phyloP scores from a whole-genome alignment of 2,888 invertebrate species.

The Hermaeophaga mercurialis region DNA sequence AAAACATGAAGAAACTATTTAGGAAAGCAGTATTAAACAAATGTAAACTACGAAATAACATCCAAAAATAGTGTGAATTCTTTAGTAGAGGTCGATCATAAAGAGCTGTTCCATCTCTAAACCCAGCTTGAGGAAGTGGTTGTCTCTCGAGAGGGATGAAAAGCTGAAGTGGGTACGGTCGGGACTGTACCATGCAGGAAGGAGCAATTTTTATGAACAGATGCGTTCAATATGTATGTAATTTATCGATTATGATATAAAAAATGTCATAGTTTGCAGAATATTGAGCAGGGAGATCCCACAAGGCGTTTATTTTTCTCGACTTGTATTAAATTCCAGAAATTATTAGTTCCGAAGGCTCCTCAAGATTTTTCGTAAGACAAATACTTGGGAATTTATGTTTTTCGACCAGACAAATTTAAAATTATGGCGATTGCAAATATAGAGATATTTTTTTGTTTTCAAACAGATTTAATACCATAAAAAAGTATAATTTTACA shows the following conservation, averaged over 20 bases:
- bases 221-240: constrained; percentile 34
- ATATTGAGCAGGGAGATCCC: constrained; percentile 8
- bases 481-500: no score
- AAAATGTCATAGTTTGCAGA: constrained; percentile 28
- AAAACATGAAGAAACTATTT: no score
- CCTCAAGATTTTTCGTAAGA: no score
- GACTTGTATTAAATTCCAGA: background rate
- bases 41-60: no score
- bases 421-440: no score
- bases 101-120: constrained; percentile 17
- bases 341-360: background rate
- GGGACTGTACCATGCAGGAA: constrained; percentile 20
- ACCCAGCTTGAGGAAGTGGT: constrained; percentile 24
- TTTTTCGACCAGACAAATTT: no score
- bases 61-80: no score
- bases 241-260: constrained; percentile 30
- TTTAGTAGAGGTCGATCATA: no score
- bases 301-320: background rate
- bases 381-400: no score
- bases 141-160: constrained; percentile 29
- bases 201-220: constrained; percentile 33
- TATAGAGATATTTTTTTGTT: no score
- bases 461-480: no score
- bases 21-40: no score
- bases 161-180: constrained; percentile 31